Evolutionary conservation across 2,888 invertebrate species (phyloP).

Genomic region (Plemyria rubiginata): DNA sequence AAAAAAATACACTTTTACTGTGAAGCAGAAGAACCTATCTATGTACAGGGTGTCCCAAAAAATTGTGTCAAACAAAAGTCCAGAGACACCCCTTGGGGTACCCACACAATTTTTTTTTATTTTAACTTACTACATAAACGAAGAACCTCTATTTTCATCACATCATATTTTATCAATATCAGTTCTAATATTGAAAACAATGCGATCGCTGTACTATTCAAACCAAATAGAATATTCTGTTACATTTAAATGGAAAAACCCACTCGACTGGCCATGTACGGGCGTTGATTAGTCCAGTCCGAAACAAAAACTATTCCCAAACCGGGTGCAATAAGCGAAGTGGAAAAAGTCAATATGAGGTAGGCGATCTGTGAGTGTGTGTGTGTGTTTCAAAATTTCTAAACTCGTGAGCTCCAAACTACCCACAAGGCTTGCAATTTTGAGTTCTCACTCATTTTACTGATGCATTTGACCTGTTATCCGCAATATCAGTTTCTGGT

Average conservation of each 20-base stretch:
- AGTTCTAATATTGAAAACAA: conserved; percentile 42
- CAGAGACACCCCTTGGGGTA: no score
- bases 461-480: no score
- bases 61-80: no score
- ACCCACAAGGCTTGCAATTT: no score
- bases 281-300: conserved; percentile 78
- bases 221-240: conserved; percentile 54
- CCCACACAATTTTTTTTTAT: no score
- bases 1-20: no score
- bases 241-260: conserved; percentile 59
- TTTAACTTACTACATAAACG: no score
- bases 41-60: no score
- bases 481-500: conserved; percentile 1
- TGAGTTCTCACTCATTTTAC: neutral
- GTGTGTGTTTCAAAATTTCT: neutral
- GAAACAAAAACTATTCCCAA: conserved; percentile 82
- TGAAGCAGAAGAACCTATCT: no score
- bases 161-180: conserved; percentile 8
- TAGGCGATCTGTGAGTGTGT: conserved; percentile 53
- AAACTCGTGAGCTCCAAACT: neutral
- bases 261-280: conserved; percentile 65
- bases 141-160: neutral
- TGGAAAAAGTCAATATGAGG: conserved; percentile 82
- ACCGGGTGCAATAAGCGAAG: conserved; percentile 77
- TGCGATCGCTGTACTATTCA: conserved; percentile 45